Evolutionary conservation across 2,113 vertebrate species (phyloP).

Genomic region (Holacanthus passer): DNA sequence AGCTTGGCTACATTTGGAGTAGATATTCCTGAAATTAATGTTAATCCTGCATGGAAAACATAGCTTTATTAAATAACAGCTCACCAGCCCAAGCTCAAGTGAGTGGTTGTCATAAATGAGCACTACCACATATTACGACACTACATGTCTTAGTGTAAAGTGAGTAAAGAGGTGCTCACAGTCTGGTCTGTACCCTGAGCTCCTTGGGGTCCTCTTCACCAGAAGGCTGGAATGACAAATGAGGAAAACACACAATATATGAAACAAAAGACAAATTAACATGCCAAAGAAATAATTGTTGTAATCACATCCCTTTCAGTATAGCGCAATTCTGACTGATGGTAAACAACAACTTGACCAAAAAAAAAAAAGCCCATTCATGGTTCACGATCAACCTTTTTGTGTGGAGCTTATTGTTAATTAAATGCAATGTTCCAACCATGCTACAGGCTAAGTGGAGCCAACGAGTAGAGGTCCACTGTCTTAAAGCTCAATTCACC

Average conservation of each 20-base stretch:
- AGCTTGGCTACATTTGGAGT: conserved; percentile 45
- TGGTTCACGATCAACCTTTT: background rate
- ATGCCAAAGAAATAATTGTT: background rate
- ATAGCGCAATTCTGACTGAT: background rate
- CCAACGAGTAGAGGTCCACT: background rate
- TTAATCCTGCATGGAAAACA: conserved; percentile 54
- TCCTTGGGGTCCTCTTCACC: conserved; percentile 87
- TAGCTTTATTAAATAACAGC: conserved; percentile 29
- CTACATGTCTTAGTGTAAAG: background rate
- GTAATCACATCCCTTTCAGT: background rate
- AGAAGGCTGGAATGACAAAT: conserved; percentile 80
- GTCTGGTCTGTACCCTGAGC: conserved; percentile 87
- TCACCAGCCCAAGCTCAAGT: background rate
- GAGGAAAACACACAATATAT: background rate
- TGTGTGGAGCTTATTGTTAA: conserved; percentile 5
- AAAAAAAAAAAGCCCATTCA: background rate
- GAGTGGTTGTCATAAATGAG: conserved; percentile 17
- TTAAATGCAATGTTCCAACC: background rate
- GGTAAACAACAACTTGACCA: background rate
- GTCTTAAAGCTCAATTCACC: background rate
- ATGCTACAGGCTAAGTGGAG: background rate
- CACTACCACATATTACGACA: background rate
- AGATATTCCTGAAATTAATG: conserved; percentile 45
- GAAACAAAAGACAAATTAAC: conserved; percentile 14
- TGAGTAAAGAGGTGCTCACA: conserved; percentile 79